Conservation (phyloP, 64 coral and sea anemone genomes). For the Trachythela sp. region DNA sequence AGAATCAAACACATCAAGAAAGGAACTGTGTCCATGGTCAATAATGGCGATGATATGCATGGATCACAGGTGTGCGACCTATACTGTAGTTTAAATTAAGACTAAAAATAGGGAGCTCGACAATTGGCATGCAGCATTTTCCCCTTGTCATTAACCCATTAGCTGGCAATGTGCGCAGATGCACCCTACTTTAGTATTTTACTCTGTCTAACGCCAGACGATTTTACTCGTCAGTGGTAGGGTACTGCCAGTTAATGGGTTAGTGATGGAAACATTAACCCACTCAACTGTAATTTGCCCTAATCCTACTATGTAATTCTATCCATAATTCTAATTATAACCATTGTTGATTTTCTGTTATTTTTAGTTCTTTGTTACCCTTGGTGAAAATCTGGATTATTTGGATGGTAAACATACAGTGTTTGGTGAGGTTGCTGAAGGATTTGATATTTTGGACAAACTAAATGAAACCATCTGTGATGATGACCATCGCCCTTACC, state of each 20-base stretch:
- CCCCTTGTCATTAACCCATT: too few relatives aligned
- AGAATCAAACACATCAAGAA: constrained; percentile 75
- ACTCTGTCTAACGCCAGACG: too few relatives aligned
- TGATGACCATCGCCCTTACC: constrained; percentile 84
- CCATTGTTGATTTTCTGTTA: too few relatives aligned
- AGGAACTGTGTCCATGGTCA: constrained; percentile 97
- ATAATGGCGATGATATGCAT: constrained; percentile 96
- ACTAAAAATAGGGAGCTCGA: neutral
- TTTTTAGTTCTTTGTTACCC: constrained; percentile 82
- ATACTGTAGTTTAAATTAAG: neutral
- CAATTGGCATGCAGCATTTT: too few relatives aligned
- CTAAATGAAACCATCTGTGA: constrained; percentile 89
- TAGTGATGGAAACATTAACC: too few relatives aligned
- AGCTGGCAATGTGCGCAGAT: too few relatives aligned
- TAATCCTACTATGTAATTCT: too few relatives aligned
- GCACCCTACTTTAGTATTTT: too few relatives aligned
- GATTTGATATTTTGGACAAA: constrained; percentile 85
- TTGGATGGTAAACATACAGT: constrained; percentile 89
- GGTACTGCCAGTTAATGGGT: too few relatives aligned
- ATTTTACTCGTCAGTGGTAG: too few relatives aligned
- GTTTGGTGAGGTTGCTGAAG: constrained; percentile 96
- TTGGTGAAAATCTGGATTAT: constrained; percentile 75
- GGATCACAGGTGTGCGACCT: constrained; percentile 70
- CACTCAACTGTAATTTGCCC: too few relatives aligned
- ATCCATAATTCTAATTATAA: too few relatives aligned